These are phyloP conservation scores for Lytechinus pictus DNA, from an alignment of 35 echinoderm and acorn worm species.

Conservation along the genomic window DNA sequence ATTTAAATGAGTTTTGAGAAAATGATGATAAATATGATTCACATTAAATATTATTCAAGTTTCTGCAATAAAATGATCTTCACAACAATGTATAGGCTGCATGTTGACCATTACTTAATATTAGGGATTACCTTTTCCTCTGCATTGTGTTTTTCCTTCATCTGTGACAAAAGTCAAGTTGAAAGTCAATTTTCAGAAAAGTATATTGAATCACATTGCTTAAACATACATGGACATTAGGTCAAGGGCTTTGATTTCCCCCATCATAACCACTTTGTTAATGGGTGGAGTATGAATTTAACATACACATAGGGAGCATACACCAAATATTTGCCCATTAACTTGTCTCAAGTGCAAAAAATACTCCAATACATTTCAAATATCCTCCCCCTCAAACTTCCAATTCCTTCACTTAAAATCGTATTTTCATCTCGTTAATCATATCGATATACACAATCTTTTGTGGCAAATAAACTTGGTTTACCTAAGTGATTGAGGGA, in stretches of 20 bases:
- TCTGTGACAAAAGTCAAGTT: neutral
- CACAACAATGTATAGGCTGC: neutral
- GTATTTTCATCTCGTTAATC: neutral
- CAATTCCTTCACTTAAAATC: neutral
- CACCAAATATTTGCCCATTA: conserved; percentile 4
- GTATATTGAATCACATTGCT: neutral
- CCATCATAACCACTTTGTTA: neutral
- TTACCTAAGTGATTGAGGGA: neutral
- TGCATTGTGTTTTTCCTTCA: neutral
- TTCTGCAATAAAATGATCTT: neutral
- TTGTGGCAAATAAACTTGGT: neutral
- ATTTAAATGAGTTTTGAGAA: no score
- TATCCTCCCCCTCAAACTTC: neutral
- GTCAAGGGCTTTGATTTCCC: neutral
- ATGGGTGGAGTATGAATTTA: neutral
- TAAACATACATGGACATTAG: neutral
- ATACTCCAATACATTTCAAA: neutral
- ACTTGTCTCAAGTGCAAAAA: neutral
- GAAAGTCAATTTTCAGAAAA: neutral
- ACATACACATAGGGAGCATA: neutral
- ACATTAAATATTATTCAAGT: no score
- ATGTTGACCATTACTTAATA: neutral
- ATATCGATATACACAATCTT: neutral
- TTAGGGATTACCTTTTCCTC: neutral
- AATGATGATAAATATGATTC: no score